Evolutionary conservation across 1,140 invertebrate species (phyloP).

Genomic region (Anoplophora glabripennis): DNA sequence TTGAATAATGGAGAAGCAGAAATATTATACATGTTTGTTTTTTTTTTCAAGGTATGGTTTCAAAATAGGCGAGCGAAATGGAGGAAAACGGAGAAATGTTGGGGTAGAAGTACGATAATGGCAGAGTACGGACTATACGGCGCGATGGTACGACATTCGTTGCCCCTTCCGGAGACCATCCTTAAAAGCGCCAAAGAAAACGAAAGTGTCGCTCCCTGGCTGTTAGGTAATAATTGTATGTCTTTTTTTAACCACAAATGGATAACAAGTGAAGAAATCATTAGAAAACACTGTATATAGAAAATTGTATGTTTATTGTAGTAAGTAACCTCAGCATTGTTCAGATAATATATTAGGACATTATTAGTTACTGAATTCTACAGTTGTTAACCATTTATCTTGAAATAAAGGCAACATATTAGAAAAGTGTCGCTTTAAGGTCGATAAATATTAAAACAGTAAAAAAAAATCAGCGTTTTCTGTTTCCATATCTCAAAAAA

Average conservation of each 20-base stretch:
- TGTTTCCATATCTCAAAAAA: no score
- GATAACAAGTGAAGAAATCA: no score
- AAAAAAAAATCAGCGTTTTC: no score
- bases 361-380: no score
- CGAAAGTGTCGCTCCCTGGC: conserved; percentile 94
- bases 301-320: no score
- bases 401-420: no score
- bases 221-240: conserved; percentile 76
- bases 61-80: conserved; percentile 97
- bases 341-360: no score
- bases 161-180: conserved; percentile 96
- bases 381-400: no score
- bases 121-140: conserved; percentile 99
- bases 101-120: conserved; percentile 99
- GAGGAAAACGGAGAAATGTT: conserved; percentile 99
- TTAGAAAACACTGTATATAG: no score
- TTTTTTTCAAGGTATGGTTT: conserved; percentile 89
- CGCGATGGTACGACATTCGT: conserved; percentile 96
- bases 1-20: not conserved
- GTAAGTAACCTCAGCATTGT: no score
- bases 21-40: not conserved
- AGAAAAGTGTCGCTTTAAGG: no score
- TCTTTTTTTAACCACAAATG: conserved; percentile 22
- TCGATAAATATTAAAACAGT: no score
- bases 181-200: conserved; percentile 94